Percentiles rank a stretch among this genome's conserved stretches.
Conservation (phyloP, 2,113 vertebrate species). For the Zapus hudsonius region DNA sequence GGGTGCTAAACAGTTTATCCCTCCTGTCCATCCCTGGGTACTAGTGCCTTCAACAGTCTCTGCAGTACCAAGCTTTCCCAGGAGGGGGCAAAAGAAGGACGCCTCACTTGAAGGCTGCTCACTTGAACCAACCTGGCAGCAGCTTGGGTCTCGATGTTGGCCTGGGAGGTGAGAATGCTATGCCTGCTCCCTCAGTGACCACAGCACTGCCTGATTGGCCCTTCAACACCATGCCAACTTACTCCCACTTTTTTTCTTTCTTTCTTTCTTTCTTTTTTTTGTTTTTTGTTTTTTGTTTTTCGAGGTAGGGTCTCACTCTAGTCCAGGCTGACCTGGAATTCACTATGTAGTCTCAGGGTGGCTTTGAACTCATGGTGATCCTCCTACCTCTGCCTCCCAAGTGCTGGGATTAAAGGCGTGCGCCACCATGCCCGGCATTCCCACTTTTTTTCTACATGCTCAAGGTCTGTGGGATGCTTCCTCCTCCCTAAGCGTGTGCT, state of each 20-base stretch:
- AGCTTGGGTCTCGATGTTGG: not conserved
- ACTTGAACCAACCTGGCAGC: too few relatives aligned
- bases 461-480: not conserved
- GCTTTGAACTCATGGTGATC: too few relatives aligned
- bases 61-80: not conserved
- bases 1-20: not conserved
- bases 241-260: not conserved
- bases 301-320: too few relatives aligned
- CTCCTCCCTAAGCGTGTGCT: not conserved
- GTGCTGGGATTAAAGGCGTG: too few relatives aligned
- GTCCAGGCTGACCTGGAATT: too few relatives aligned
- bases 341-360: too few relatives aligned
- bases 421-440: too few relatives aligned
- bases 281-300: too few relatives aligned
- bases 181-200: not conserved
- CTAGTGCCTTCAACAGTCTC: not conserved
- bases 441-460: not conserved
- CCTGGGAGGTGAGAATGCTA: not conserved
- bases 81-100: slow-evolving; percentile 19
- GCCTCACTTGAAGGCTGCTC: too few relatives aligned
- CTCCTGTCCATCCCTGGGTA: not conserved
- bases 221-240: not conserved
- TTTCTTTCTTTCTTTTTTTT: too few relatives aligned
- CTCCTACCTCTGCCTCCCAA: too few relatives aligned
- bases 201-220: not conserved